Base-by-base conservation (phyloP, 2,888 invertebrate species). In the Pelosia muscerda region DNA sequence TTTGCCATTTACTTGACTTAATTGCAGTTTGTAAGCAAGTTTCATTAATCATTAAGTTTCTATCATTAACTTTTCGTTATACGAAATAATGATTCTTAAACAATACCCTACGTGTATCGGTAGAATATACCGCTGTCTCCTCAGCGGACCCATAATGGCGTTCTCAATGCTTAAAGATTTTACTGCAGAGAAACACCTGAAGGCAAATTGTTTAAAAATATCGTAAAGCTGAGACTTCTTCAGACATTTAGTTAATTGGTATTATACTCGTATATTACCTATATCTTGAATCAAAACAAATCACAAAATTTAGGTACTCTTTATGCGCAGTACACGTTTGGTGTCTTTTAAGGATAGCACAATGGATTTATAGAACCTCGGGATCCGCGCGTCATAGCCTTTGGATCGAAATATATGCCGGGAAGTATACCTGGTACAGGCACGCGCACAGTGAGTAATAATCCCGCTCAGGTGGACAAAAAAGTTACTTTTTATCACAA, bases 371-470 rank as follows among this genome's bases (percentile, higher is more conserved):
- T n/a, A n/a, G n/a, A n/a, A n/a, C n/a, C n/a, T n/a, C n/a, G n/a
- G n/a, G n/a, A n/a, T n/a, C n/a, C n/a, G n/a, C n/a, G n/a, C n/a
- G n/a, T n/a, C n/a, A n/a, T n/a, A n/a, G 34, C 10, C 11, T 34
- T 34, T 2, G 15, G 4, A 8, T 38, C 38, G 0, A 38, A 0
- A 15, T 38, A 38, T 38, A 38, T 38, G 15, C 38, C 19, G 19
- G 0, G 19, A 19, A 8, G 13, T 49, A n/a, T 49, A n/a, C 49
- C 19, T 49, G 8, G 49, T 84, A 81, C 81, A 84, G 83, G 87
- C 89, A 90, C 87, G 88, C 85, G 90, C 85, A 83, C 81, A 81
- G 78, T 82, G 81, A 70, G 78, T 84, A 87, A 86, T 87, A 68
- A 86, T 82, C 76, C 72, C 72, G 63, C 79, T 85, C 83, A 83